phyloP scores from a whole-genome alignment of 2,113 vertebrate genomes.

The Cheirogaleus medius region DNA sequence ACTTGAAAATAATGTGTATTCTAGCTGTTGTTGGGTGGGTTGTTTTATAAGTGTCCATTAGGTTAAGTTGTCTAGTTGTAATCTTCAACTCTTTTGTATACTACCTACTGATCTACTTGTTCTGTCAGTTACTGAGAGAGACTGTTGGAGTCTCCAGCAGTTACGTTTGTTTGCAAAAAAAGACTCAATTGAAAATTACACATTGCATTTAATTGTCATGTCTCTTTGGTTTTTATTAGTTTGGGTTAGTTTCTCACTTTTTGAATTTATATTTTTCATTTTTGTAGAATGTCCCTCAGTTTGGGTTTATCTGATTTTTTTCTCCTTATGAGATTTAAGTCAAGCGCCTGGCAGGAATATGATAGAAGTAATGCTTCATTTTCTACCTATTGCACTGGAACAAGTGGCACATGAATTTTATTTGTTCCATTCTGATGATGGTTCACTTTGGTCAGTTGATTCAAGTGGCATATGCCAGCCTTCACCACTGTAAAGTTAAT shows the following conservation, averaged over 20 bases:
- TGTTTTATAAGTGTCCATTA: neutral
- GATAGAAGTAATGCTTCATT: neutral
- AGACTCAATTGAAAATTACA: neutral
- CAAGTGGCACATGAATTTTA: neutral
- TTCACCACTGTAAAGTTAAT: neutral
- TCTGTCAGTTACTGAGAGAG: neutral
- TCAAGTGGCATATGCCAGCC: neutral
- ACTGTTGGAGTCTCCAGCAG: neutral
- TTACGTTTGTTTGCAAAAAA: neutral
- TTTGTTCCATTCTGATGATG: neutral
- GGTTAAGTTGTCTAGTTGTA: neutral
- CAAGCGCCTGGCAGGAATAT: neutral
- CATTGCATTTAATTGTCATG: neutral
- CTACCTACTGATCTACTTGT: neutral
- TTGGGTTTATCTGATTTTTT: neutral
- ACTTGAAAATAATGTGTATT: neutral
- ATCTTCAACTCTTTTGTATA: neutral
- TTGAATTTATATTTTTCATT: neutral
- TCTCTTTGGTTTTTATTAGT: constrained; percentile 17
- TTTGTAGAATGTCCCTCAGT: neutral
- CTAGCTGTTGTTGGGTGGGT: neutral
- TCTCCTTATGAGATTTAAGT: neutral
- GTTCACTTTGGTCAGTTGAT: neutral
- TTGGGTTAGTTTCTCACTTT: neutral
- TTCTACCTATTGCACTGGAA: neutral